These are phyloP conservation scores for Lasioglossum morio DNA, from an alignment of 2,888 invertebrate genomes.

Conservation along the genomic window DNA sequence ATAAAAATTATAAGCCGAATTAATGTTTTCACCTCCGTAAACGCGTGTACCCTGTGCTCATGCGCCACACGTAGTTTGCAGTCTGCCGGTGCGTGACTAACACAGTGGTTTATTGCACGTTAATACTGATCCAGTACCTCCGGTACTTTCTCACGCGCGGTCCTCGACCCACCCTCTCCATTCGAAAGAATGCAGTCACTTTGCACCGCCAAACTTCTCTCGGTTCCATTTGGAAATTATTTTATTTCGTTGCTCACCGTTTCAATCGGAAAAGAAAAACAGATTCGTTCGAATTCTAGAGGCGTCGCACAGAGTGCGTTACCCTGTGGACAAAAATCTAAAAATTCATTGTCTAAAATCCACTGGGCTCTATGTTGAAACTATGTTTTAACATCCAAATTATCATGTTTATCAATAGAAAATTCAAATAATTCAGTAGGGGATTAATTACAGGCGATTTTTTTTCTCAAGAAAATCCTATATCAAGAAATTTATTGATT, in stretches of 20 bases:
- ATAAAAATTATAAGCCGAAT: slow-evolving; percentile 77
- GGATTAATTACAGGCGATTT: no score
- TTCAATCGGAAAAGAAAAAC: no score
- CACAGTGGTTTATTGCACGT: slow-evolving; percentile 85
- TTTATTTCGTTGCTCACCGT: background rate
- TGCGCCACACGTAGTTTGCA: slow-evolving; percentile 83
- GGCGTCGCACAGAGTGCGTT: no score
- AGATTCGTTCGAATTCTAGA: no score
- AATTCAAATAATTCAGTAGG: no score
- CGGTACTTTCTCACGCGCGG: slow-evolving; percentile 62
- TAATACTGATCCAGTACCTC: slow-evolving; percentile 60
- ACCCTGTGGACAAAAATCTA: no score
- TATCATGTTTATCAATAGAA: no score
- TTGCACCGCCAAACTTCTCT: background rate
- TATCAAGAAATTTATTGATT: no score
- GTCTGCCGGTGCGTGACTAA: slow-evolving; percentile 89
- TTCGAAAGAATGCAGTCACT: slow-evolving; percentile 11
- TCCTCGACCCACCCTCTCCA: slow-evolving; percentile 24
- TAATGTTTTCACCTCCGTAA: slow-evolving; percentile 74
- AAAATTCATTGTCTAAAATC: no score
- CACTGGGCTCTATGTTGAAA: no score
- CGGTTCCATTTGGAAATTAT: background rate
- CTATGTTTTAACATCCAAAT: no score
- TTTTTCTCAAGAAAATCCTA: no score
- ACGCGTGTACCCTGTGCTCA: slow-evolving; percentile 45